These are phyloP conservation scores for Fabriciana adippe DNA, from an alignment of 2,888 invertebrate species.

Conservation along the genomic window DNA sequence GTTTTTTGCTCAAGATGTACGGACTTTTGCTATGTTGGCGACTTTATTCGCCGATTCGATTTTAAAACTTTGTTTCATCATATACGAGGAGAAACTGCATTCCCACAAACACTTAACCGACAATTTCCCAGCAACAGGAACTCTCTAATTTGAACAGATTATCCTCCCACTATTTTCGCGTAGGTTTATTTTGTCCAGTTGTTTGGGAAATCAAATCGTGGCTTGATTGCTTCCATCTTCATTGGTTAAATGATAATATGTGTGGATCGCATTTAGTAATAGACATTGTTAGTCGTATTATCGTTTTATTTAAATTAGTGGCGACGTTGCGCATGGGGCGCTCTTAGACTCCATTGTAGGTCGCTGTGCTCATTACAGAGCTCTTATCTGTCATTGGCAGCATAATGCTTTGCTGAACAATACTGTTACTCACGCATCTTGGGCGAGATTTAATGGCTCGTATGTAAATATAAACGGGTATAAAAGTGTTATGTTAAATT, in stretches of 20 bases:
- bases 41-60: slow-evolving; percentile 37
- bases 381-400: slow-evolving; percentile 78
- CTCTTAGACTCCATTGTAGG: slow-evolving; percentile 61
- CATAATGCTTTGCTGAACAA: slow-evolving; percentile 67
- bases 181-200: slow-evolving; percentile 38
- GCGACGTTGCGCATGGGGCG: slow-evolving; percentile 47
- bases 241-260: slow-evolving; percentile 32
- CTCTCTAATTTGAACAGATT: slow-evolving; percentile 37
- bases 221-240: slow-evolving; percentile 16
- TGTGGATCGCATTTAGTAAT: slow-evolving; percentile 27
- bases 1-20: slow-evolving; percentile 32
- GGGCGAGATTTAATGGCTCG: slow-evolving; percentile 39
- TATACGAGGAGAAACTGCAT: slow-evolving; percentile 27
- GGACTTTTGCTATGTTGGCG: slow-evolving; percentile 33
- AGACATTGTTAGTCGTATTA: slow-evolving; percentile 35
- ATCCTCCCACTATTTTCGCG: slow-evolving; percentile 35
- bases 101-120: slow-evolving; percentile 26
- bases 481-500: slow-evolving; percentile 21
- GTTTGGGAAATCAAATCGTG: slow-evolving; percentile 33
- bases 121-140: slow-evolving; percentile 36
- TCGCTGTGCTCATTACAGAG: slow-evolving; percentile 63
- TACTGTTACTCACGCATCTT: slow-evolving; percentile 60
- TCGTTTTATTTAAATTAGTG: slow-evolving; percentile 45
- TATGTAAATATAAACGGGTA: slow-evolving; percentile 32
- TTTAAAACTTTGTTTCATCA: slow-evolving; percentile 25